These are phyloP conservation scores for Actinostola sp. DNA, from an alignment of 92 coral and sea anemone genomes.

Conservation along the genomic window DNA sequence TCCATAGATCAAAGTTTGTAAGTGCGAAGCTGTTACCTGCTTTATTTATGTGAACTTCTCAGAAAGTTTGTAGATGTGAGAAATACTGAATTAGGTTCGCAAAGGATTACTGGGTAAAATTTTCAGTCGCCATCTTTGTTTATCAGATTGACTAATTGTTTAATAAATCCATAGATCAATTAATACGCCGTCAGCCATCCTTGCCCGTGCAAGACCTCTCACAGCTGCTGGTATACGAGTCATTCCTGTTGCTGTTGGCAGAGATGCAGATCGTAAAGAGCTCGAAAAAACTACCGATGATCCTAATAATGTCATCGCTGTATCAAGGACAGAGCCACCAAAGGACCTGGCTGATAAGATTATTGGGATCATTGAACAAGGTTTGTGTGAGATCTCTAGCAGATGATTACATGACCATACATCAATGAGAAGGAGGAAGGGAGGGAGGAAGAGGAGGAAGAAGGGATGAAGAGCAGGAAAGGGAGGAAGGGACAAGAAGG, in stretches of 20 bases:
- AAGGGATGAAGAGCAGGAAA: too few species aligned
- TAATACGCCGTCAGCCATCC: slow-evolving; percentile 20
- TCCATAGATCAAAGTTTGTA: too few species aligned
- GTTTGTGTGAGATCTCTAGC: slow-evolving; percentile 1
- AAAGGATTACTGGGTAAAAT: not conserved
- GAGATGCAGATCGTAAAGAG: slow-evolving; percentile 49
- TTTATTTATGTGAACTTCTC: too few species aligned
- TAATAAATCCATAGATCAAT: not conserved
- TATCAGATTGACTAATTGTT: not conserved
- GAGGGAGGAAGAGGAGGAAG: too few species aligned
- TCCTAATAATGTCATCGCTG: slow-evolving; percentile 38
- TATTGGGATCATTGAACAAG: slow-evolving; percentile 44
- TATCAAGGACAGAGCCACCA: slow-evolving; percentile 37
- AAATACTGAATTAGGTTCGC: too few species aligned
- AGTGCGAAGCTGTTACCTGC: too few species aligned
- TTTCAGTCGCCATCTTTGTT: not conserved
- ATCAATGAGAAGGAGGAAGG: too few species aligned
- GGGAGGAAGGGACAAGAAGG: too few species aligned
- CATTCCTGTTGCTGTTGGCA: slow-evolving; percentile 72
- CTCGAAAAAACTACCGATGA: slow-evolving; percentile 28
- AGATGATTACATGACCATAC: not conserved
- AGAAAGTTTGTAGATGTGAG: too few species aligned
- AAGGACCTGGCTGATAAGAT: slow-evolving; percentile 57
- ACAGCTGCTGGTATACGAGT: slow-evolving; percentile 44
- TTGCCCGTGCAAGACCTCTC: slow-evolving; percentile 43